These are phyloP conservation scores for Metopia argyrocephala DNA, from an alignment of 2,888 invertebrate species.

Conservation along the genomic window DNA sequence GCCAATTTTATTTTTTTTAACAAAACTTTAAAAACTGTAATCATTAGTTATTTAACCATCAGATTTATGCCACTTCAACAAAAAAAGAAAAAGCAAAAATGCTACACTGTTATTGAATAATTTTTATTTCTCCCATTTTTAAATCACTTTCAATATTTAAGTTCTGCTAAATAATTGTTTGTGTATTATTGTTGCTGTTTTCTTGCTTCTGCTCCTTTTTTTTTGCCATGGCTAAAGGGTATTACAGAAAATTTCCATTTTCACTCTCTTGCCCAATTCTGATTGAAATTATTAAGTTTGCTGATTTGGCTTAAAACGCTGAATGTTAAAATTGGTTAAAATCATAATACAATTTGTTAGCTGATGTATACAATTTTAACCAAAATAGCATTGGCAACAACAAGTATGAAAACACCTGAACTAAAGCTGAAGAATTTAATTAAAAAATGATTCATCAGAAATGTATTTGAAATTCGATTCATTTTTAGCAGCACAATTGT, in stretches of 20 bases:
- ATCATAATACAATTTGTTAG: neutral
- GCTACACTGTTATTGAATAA: too few relatives aligned
- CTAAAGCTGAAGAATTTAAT: constrained; percentile 16
- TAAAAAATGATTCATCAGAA: constrained; percentile 30
- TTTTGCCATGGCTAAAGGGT: neutral
- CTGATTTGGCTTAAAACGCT: constrained; percentile 47
- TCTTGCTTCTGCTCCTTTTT: too few relatives aligned
- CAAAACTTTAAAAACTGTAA: too few relatives aligned
- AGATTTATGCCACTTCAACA: too few relatives aligned
- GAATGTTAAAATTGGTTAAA: constrained; percentile 33
- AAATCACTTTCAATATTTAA: too few relatives aligned
- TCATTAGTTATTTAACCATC: too few relatives aligned
- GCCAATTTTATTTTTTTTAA: too few relatives aligned
- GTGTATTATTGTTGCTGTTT: too few relatives aligned
- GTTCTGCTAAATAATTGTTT: too few relatives aligned
- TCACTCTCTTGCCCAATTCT: constrained; percentile 16
- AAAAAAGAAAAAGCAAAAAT: too few relatives aligned
- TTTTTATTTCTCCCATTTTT: too few relatives aligned
- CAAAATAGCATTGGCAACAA: neutral
- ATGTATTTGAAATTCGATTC: neutral
- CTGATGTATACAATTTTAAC: constrained; percentile 7
- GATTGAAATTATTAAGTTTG: constrained; percentile 37
- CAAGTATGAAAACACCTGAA: neutral
- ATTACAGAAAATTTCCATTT: constrained; percentile 15
- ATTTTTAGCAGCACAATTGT: constrained; percentile 3